Percentiles rank a stretch among this genome's conserved stretches.
Conservation (phyloP, 2,888 invertebrate genomes). For the Oligia strigilis region DNA sequence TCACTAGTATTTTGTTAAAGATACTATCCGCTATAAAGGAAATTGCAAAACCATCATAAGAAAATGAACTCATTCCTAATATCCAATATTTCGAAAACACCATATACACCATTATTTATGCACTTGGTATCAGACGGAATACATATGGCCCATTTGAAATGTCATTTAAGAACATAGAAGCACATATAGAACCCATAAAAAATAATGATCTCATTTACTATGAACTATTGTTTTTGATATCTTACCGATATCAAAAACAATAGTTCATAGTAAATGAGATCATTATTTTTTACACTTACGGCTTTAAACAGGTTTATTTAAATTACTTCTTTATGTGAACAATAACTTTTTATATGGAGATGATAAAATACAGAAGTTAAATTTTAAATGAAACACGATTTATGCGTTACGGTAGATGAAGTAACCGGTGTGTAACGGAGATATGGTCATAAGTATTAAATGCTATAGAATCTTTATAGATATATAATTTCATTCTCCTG, state of each 20-base stretch:
- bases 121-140: constrained; percentile 32
- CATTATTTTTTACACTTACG: constrained; percentile 6
- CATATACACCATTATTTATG: constrained; percentile 39
- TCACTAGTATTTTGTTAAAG: not conserved
- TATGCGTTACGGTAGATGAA: constrained; percentile 5
- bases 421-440: not conserved
- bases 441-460: not conserved
- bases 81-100: constrained; percentile 27
- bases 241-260: not conserved
- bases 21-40: not conserved
- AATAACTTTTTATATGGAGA: constrained; percentile 22
- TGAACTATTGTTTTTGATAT: constrained; percentile 46
- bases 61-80: constrained; percentile 1
- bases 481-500: too few species aligned
- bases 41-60: not conserved
- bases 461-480: not conserved
- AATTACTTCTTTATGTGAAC: constrained; percentile 18
- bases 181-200: constrained; percentile 58
- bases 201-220: constrained; percentile 55
- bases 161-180: constrained; percentile 47
- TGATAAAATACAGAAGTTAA: constrained; percentile 43
- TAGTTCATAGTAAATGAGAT: too few species aligned
- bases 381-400: constrained; percentile 21
- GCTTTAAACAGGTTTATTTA: constrained; percentile 47
- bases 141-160: constrained; percentile 46